These are phyloP conservation scores for Psammodynastes pulverulentus DNA, from an alignment of 2,113 vertebrate species.

Conservation along the genomic window DNA sequence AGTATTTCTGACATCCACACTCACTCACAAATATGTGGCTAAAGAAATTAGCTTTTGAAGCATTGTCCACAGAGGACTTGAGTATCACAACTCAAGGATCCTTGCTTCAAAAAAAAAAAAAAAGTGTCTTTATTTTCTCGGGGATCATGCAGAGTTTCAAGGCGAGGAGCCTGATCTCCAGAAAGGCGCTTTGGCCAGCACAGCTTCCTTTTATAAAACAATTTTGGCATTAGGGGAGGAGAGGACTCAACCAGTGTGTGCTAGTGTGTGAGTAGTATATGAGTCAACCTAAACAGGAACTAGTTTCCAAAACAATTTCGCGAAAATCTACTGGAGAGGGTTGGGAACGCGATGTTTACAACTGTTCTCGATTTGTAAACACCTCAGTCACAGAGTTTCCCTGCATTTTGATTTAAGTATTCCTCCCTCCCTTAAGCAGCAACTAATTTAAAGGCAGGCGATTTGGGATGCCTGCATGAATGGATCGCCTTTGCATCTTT, in stretches of 20 bases:
- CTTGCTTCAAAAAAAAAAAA: neutral
- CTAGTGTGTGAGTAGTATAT: neutral
- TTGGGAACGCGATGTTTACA: neutral
- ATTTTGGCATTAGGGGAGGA: neutral
- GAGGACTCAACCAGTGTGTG: neutral
- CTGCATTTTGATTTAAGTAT: neutral
- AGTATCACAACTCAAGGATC: neutral
- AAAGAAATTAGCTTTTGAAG: neutral
- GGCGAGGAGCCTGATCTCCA: neutral
- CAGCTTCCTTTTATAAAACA: neutral
- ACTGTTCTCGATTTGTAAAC: neutral
- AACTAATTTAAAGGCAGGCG: neutral
- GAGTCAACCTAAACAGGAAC: neutral
- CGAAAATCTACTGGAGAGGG: no score
- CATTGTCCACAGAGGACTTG: neutral
- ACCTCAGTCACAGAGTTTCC: neutral
- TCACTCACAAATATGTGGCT: neutral
- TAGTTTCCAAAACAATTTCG: neutral
- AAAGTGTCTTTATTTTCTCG: neutral
- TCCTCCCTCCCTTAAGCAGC: no score
- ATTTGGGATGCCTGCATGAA: neutral
- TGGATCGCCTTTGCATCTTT: no score
- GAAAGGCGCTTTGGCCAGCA: no score
- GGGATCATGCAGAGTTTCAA: neutral
- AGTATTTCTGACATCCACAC: neutral